phyloP scores from a whole-genome alignment of 2,888 invertebrate genomes.

The Eretmocerus hayati region DNA sequence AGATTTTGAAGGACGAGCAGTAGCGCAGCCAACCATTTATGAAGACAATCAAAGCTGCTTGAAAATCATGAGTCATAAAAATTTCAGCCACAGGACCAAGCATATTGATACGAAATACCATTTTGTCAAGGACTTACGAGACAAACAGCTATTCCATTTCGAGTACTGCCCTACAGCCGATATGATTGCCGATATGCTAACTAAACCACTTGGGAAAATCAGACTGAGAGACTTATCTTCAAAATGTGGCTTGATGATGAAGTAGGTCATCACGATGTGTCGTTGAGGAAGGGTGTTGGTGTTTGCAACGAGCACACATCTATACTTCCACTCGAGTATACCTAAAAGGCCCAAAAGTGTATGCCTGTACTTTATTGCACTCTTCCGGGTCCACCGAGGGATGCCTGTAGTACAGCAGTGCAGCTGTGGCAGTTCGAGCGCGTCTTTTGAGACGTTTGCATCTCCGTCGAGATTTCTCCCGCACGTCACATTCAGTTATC shows the following conservation, averaged over 20 bases:
- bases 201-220: slow-evolving; percentile 27
- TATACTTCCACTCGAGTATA: too few species aligned
- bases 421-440: too few species aligned
- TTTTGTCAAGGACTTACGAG: slow-evolving; percentile 14
- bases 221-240: slow-evolving; percentile 6
- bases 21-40: slow-evolving; percentile 20
- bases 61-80: slow-evolving; percentile 23
- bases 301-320: too few species aligned
- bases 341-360: too few species aligned
- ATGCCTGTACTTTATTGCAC: too few species aligned
- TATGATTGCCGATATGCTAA: slow-evolving; percentile 30
- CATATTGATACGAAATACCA: slow-evolving; percentile 24
- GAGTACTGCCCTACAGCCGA: slow-evolving; percentile 28
- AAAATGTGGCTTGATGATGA: not conserved
- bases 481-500: too few species aligned
- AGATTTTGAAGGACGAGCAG: slow-evolving; percentile 15
- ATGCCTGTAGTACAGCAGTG: too few species aligned
- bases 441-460: too few species aligned
- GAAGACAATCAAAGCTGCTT: slow-evolving; percentile 32
- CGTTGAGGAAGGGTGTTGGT: slow-evolving; percentile 7
- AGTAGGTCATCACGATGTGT: not conserved
- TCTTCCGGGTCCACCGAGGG: too few species aligned
- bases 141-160: slow-evolving; percentile 18
- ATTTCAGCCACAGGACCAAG: slow-evolving; percentile 26
- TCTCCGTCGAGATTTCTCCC: too few species aligned